Evolutionary conservation across 2,888 invertebrate species (phyloP).

Genomic region (Nephrotoma appendiculata): DNA sequence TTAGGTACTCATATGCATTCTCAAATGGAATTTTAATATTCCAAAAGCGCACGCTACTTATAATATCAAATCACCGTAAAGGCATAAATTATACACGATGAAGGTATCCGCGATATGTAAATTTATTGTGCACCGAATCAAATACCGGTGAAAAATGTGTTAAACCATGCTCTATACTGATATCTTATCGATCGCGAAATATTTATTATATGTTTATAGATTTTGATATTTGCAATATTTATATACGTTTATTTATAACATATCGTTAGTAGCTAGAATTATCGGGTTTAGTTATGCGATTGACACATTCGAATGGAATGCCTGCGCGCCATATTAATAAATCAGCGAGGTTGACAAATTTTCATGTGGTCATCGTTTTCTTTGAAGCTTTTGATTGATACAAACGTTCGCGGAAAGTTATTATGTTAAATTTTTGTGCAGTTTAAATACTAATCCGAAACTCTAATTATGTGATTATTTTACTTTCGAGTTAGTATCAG

Average conservation of each 20-base stretch:
- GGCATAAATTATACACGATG: too few species aligned
- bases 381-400: too few species aligned
- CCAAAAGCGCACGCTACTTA: neutral
- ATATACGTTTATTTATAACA: neutral
- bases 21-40: neutral
- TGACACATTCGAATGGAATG: neutral
- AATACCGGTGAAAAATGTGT: neutral
- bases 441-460: too few species aligned
- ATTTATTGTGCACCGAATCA: too few species aligned
- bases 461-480: too few species aligned
- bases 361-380: too few species aligned
- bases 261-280: neutral
- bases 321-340: neutral
- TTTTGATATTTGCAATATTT: neutral
- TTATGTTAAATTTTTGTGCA: too few species aligned
- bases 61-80: neutral
- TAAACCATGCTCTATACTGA: neutral
- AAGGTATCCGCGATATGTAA: neutral
- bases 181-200: neutral
- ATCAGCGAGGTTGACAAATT: too few species aligned
- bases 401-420: too few species aligned
- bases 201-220: neutral
- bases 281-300: neutral
- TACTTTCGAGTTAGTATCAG: too few species aligned
- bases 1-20: neutral